These are phyloP conservation scores for Scelioninae gen. 2 DNA, from an alignment of 2,888 invertebrate species.

Conservation along the genomic window DNA sequence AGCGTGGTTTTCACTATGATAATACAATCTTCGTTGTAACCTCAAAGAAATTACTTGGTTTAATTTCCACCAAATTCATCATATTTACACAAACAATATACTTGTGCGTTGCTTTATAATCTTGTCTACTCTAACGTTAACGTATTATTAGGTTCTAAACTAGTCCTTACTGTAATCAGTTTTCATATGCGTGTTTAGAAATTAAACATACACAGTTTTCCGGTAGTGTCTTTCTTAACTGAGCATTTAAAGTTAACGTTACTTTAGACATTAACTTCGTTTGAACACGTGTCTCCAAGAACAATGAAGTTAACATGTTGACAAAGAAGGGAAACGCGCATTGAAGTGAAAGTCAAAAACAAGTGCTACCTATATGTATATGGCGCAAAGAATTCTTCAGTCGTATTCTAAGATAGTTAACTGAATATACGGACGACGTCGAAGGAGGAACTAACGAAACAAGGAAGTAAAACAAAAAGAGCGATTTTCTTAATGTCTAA, in stretches of 20 bases:
- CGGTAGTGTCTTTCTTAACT: conserved; percentile 20
- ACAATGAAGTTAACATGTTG: conserved; percentile 35
- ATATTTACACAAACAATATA: conserved; percentile 35
- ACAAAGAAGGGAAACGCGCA: conserved; percentile 46
- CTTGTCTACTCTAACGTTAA: conserved; percentile 55
- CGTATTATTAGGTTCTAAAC: conserved; percentile 27
- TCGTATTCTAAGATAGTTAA: conserved; percentile 56
- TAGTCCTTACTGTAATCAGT: conserved; percentile 29
- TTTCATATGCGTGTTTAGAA: conserved; percentile 28
- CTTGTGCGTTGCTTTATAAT: conserved; percentile 32
- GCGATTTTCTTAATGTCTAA: conserved; percentile 55
- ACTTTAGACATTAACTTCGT: conserved; percentile 49
- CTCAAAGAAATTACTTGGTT: background rate
- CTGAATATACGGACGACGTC: conserved; percentile 36
- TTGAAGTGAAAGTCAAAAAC: conserved; percentile 58
- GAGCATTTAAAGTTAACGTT: conserved; percentile 39
- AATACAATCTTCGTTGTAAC: background rate
- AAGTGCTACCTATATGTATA: conserved; percentile 55
- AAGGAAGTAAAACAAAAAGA: conserved; percentile 39
- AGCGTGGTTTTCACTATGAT: background rate
- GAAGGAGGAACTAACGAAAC: conserved; percentile 14
- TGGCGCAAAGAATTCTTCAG: conserved; percentile 50
- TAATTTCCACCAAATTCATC: background rate
- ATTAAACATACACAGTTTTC: conserved; percentile 22
- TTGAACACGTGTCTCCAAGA: conserved; percentile 45